phyloP scores from a whole-genome alignment of 2,113 vertebrate genomes.

The Tretioscincus oriximinensis region DNA sequence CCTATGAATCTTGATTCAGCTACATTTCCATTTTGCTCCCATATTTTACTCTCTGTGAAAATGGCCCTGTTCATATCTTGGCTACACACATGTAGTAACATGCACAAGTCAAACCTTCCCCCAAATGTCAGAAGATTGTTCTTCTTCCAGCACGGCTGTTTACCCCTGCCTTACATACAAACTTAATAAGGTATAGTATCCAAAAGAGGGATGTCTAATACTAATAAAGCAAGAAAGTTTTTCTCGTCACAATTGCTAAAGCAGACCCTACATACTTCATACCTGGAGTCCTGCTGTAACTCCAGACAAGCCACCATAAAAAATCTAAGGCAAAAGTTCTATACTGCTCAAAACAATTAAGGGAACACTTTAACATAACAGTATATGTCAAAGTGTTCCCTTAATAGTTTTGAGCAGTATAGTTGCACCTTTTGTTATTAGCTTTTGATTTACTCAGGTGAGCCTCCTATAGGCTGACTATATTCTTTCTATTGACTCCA shows the following conservation, averaged over 20 bases:
- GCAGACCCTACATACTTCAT: too few relatives aligned
- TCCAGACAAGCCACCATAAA: background rate
- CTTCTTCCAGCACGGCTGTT: background rate
- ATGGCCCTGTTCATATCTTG: background rate
- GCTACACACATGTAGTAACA: background rate
- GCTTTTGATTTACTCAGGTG: background rate
- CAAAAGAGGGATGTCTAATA: too few relatives aligned
- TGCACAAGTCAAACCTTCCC: too few relatives aligned
- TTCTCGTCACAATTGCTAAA: too few relatives aligned
- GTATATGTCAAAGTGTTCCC: too few relatives aligned
- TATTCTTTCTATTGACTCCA: constrained; percentile 43
- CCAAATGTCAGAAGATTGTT: background rate
- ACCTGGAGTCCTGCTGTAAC: background rate
- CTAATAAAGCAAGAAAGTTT: too few relatives aligned
- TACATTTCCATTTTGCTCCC: background rate
- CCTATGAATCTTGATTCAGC: background rate
- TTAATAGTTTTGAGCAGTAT: too few relatives aligned
- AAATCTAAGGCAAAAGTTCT: background rate
- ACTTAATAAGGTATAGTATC: background rate
- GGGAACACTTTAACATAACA: too few relatives aligned
- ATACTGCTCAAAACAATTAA: too few relatives aligned
- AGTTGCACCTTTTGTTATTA: background rate
- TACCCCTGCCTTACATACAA: background rate
- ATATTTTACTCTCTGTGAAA: background rate
- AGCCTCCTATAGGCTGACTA: background rate